phyloP scores from a whole-genome alignment of 2,113 vertebrate genomes.

The Hystrix brachyura region DNA sequence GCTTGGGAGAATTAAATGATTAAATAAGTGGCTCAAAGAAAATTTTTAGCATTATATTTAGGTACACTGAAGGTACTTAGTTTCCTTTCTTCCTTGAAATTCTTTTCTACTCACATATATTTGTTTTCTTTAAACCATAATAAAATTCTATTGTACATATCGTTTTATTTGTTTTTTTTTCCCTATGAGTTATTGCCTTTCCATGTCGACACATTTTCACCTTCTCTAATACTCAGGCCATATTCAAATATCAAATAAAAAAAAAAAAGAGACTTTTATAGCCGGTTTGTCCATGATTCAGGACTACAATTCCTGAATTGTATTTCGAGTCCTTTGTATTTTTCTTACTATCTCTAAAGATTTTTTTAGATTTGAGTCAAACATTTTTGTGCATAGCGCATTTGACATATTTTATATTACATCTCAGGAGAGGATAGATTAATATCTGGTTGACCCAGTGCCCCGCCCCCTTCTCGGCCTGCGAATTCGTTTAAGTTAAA shows the following conservation, averaged over 20 bases:
- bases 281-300: neutral
- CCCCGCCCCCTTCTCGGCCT: neutral
- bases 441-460: neutral
- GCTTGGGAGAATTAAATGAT: conserved; percentile 32
- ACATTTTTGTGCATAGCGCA: neutral
- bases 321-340: neutral
- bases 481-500: neutral
- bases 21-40: neutral
- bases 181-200: neutral
- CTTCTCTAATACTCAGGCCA: neutral
- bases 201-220: neutral
- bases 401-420: neutral
- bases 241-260: neutral
- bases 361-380: neutral
- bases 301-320: neutral
- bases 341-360: neutral
- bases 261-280: neutral
- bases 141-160: neutral
- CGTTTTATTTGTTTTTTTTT: neutral
- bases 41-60: neutral
- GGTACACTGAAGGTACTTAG: neutral
- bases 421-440: neutral
- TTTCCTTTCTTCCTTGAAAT: neutral
- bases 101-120: neutral
- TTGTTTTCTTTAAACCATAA: neutral